Percentiles rank a stretch among this genome's conserved stretches.
phyloP scores from a whole-genome alignment of 2,888 invertebrate genomes.

The Beris chalybata region DNA sequence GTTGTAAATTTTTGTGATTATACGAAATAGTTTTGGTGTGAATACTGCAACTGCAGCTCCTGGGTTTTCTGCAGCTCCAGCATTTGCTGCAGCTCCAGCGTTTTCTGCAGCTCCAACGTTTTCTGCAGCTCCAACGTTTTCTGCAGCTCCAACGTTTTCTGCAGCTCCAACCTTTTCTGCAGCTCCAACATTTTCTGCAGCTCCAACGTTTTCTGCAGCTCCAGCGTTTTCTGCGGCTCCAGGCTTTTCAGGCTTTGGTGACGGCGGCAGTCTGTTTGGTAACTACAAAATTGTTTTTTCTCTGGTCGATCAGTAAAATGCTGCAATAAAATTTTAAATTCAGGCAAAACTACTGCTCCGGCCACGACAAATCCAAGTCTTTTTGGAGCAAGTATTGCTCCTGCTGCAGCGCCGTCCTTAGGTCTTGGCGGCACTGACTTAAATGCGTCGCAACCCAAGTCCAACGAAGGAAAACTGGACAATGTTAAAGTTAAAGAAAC shows the following conservation, averaged over 20 bases:
- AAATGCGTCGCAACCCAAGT: slow-evolving; percentile 52
- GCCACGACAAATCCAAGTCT: slow-evolving; percentile 9
- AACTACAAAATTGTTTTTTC: neutral
- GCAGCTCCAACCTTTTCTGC: slow-evolving; percentile 34
- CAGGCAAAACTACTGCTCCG: slow-evolving; percentile 1
- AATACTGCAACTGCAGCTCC: slow-evolving; percentile 33
- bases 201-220: no score
- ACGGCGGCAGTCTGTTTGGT: slow-evolving; percentile 20
- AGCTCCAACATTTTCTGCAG: slow-evolving; percentile 42
- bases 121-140: no score
- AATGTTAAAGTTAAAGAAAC: slow-evolving; percentile 54
- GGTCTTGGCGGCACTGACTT: slow-evolving; percentile 55
- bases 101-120: no score
- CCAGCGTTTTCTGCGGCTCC: no score
- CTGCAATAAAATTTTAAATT: slow-evolving; percentile 5
- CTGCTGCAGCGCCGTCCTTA: slow-evolving; percentile 42
- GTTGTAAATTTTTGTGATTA: neutral
- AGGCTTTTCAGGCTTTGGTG: slow-evolving; percentile 9
- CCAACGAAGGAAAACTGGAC: slow-evolving; percentile 53
- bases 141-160: slow-evolving; percentile 42
- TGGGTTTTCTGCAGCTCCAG: slow-evolving; percentile 40
- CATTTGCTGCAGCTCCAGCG: no score
- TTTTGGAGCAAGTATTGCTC: slow-evolving; percentile 17
- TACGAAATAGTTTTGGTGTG: no score
- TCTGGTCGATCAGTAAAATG: neutral